These are phyloP conservation scores for Hemicentrotus pulcherrimus DNA, from an alignment of 35 echinoderm and acorn worm genomes.

Conservation along the genomic window DNA sequence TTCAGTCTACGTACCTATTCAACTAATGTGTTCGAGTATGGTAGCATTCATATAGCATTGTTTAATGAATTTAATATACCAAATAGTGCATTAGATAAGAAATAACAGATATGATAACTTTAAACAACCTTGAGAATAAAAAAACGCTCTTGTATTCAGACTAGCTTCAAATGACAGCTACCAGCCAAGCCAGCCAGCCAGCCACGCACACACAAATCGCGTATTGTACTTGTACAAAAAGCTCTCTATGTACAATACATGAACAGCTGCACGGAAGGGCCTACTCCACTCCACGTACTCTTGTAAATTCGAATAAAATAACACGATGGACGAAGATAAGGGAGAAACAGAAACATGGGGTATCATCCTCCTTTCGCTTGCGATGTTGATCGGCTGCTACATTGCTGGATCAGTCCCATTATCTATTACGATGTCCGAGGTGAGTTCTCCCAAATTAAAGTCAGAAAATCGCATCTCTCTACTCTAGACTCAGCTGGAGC, in stretches of 20 bases:
- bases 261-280: neutral
- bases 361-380: conserved; percentile 79
- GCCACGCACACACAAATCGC: neutral
- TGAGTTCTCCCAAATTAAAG: conserved; percentile 35
- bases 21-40: neutral
- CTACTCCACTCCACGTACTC: neutral
- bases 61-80: neutral
- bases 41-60: neutral
- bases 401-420: conserved; percentile 90
- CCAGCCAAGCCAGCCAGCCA: neutral
- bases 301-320: too few relatives aligned
- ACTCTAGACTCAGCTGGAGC: too few relatives aligned
- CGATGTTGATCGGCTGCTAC: conserved; percentile 95
- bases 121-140: neutral
- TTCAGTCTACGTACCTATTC: neutral
- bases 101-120: neutral
- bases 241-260: neutral
- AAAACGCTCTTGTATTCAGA: neutral
- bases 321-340: conserved; percentile 32
- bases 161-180: neutral
- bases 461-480: neutral
- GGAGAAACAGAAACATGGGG: conserved; percentile 86
- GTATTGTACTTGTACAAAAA: neutral
- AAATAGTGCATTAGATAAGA: neutral
- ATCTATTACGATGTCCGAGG: conserved; percentile 84